Evolutionary conservation across 1,140 invertebrate genomes (phyloP).

Genomic region (Leptinotarsa undecemlineata): DNA sequence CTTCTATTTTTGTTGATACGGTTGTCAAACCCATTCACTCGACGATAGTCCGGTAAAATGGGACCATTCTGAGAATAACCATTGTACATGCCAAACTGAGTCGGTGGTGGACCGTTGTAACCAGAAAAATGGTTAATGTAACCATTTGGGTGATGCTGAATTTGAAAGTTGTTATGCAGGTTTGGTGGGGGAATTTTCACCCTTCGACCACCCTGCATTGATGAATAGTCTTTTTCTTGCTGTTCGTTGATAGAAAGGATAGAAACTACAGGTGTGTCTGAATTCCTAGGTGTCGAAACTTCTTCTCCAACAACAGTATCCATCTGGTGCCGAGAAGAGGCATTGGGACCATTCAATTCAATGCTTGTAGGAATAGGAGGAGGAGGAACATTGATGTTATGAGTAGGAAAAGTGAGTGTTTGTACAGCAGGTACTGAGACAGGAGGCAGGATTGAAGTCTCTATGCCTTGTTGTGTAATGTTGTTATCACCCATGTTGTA

Average conservation of each 20-base stretch:
- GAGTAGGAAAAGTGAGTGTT: background rate
- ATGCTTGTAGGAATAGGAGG: constrained; percentile 18
- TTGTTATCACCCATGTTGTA: constrained; percentile 14
- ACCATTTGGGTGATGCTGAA: constrained; percentile 25
- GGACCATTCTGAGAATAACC: background rate
- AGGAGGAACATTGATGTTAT: constrained; percentile 18
- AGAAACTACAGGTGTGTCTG: constrained; percentile 51
- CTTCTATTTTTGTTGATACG: constrained; percentile 18
- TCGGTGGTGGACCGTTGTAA: constrained; percentile 8
- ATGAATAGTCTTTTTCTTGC: constrained; percentile 51
- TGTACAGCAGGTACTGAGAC: constrained; percentile 18
- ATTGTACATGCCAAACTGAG: background rate
- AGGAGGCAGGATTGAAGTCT: background rate
- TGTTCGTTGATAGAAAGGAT: constrained; percentile 50
- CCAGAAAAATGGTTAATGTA: constrained; percentile 3
- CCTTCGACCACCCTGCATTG: constrained; percentile 51
- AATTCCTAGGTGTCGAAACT: constrained; percentile 16
- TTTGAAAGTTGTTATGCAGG: constrained; percentile 13
- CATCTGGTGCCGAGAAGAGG: constrained; percentile 28
- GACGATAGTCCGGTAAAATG: background rate
- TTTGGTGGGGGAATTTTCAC: constrained; percentile 15
- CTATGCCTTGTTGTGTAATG: constrained; percentile 15
- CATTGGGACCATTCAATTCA: constrained; percentile 21
- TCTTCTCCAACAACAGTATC: constrained; percentile 5
- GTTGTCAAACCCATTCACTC: constrained; percentile 25